Conservation (phyloP, 2,797 vertebrate genomes). For the Esox lucius region DNA sequence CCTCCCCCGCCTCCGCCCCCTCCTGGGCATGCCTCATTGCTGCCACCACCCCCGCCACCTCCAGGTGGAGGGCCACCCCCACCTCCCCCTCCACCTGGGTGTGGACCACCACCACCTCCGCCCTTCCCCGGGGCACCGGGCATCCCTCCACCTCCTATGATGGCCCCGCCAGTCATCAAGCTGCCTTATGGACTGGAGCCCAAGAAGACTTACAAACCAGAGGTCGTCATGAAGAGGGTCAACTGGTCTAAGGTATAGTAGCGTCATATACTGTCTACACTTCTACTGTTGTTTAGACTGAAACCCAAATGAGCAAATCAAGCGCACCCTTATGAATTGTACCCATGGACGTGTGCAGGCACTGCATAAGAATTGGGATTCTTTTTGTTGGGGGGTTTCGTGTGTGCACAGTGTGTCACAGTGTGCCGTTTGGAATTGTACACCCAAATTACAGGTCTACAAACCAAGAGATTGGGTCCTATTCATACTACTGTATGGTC, state of each 20-base stretch:
- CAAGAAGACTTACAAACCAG: conserved; percentile 90
- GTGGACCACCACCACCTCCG: conserved; percentile 73
- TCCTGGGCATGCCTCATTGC: conserved; percentile 57
- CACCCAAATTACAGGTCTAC: neutral
- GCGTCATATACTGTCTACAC: neutral
- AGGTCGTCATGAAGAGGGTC: conserved; percentile 90
- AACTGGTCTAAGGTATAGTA: conserved; percentile 94
- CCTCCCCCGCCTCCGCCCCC: conserved; percentile 66
- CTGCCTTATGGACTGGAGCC: conserved; percentile 90
- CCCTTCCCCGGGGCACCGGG: conserved; percentile 65
- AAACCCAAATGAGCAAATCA: neutral
- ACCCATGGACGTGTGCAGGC: neutral
- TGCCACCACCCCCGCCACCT: conserved; percentile 70
- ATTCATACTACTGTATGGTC: conserved; percentile 26
- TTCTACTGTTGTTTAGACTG: neutral
- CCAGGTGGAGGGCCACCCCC: conserved; percentile 74
- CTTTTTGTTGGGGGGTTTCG: too few species aligned
- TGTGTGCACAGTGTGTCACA: neutral
- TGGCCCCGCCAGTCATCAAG: conserved; percentile 59
- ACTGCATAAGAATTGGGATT: too few species aligned
- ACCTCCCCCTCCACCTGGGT: conserved; percentile 78
- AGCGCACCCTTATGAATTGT: neutral
- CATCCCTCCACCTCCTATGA: conserved; percentile 56
- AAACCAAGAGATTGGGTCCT: conserved; percentile 26
- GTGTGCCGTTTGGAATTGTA: neutral